These are phyloP conservation scores for Archips xylosteana DNA, from an alignment of 2,888 invertebrate genomes.

Conservation along the genomic window DNA sequence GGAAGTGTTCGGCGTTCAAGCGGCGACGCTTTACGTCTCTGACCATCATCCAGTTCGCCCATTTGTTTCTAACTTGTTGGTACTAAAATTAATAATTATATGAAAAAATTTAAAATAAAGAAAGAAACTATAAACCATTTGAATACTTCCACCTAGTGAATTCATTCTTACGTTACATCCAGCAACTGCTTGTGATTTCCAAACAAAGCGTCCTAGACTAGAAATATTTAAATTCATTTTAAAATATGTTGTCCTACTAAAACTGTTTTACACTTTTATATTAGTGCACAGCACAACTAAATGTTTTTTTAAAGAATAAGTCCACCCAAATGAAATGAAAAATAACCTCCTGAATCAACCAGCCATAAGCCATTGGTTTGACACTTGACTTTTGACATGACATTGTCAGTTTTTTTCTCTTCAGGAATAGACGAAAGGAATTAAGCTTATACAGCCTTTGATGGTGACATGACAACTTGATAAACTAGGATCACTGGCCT, in stretches of 20 bases:
- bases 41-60: slow-evolving; percentile 93
- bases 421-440: too few species aligned
- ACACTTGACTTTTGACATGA: too few species aligned
- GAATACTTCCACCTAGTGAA: not conserved
- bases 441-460: too few species aligned
- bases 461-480: too few species aligned
- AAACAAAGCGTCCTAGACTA: slow-evolving; percentile 66
- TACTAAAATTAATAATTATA: slow-evolving; percentile 74
- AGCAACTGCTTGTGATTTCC: slow-evolving; percentile 71
- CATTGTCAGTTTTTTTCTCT: too few species aligned
- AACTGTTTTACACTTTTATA: not conserved
- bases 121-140: not conserved
- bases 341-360: too few species aligned
- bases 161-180: slow-evolving; percentile 65
- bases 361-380: too few species aligned
- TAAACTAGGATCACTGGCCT: too few species aligned
- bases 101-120: not conserved
- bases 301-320: not conserved
- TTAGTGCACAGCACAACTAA: not conserved
- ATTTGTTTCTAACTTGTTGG: slow-evolving; percentile 91
- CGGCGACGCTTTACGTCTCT: slow-evolving; percentile 94
- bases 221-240: slow-evolving; percentile 72
- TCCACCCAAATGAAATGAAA: too few species aligned
- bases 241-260: not conserved
- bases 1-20: slow-evolving; percentile 90